These are phyloP conservation scores for Microtus pennsylvanicus DNA, from an alignment of 2,113 vertebrate species.

Conservation along the genomic window DNA sequence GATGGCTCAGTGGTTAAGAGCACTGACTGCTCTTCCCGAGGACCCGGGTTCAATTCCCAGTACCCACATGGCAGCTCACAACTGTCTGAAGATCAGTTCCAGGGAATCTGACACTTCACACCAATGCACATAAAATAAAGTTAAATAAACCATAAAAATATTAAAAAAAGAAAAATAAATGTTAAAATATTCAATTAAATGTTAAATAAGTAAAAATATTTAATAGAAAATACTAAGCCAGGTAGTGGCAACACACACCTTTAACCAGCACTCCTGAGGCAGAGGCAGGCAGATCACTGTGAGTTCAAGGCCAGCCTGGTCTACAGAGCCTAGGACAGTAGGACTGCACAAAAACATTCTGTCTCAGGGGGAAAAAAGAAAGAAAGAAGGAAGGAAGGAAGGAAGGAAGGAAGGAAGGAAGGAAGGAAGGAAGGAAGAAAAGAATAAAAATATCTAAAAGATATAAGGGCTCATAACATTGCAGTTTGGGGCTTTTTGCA, in stretches of 20 bases:
- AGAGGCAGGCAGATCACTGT: background rate
- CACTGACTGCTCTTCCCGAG: no score
- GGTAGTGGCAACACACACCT: background rate
- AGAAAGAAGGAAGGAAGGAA: no score
- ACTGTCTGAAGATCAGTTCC: no score
- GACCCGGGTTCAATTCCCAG: no score
- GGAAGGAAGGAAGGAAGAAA: no score
- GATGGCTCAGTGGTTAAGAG: no score
- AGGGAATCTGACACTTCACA: no score
- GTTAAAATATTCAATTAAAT: background rate
- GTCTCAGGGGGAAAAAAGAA: no score
- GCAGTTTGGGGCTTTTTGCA: conserved; percentile 4
- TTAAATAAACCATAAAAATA: no score
- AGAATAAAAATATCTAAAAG: background rate
- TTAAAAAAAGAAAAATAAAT: background rate
- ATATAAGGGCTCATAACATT: background rate
- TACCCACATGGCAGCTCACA: no score
- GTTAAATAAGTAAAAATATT: no score
- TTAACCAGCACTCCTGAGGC: background rate
- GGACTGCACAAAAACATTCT: background rate
- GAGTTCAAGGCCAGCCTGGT: background rate
- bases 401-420: accelerated
- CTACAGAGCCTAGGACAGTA: background rate
- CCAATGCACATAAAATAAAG: no score
- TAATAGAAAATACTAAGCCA: background rate